Evolutionary conservation across 2,888 invertebrate species (phyloP).

Genomic region (Hymenopus coronatus): DNA sequence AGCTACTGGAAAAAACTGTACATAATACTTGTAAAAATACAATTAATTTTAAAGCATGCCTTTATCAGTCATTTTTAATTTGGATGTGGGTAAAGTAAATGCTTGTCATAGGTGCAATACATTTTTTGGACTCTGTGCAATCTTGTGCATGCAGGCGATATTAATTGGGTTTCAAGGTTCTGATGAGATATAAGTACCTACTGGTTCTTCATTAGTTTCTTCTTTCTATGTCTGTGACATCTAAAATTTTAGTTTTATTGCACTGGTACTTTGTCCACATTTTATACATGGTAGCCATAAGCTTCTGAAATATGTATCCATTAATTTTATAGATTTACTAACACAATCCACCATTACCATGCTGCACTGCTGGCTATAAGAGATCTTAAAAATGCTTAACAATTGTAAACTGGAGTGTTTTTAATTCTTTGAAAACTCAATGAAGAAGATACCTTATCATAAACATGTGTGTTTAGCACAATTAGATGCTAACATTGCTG

Average conservation of each 20-base stretch:
- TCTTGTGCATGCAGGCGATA: neutral
- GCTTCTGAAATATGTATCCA: neutral
- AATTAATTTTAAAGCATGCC: neutral
- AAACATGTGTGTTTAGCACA: no score
- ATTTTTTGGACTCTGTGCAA: neutral
- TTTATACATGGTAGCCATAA: neutral
- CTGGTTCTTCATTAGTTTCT: neutral
- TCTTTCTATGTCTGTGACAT: neutral
- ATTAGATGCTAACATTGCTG: no score
- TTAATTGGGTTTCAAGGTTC: neutral
- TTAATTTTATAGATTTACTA: neutral
- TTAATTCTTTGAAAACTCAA: neutral
- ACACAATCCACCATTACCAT: neutral
- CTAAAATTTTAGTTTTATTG: neutral
- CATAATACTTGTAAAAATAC: neutral
- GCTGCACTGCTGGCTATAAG: neutral
- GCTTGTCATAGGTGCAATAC: neutral
- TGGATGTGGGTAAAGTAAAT: neutral
- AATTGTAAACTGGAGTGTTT: neutral
- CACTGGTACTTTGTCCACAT: constrained; percentile 16
- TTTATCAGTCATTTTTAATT: neutral
- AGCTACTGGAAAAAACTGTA: neutral
- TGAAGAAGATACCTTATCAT: neutral
- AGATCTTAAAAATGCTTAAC: neutral
- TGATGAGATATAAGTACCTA: neutral